These are phyloP conservation scores for Mohoua ochrocephala DNA, from an alignment of 2,113 vertebrate species.

Conservation along the genomic window DNA sequence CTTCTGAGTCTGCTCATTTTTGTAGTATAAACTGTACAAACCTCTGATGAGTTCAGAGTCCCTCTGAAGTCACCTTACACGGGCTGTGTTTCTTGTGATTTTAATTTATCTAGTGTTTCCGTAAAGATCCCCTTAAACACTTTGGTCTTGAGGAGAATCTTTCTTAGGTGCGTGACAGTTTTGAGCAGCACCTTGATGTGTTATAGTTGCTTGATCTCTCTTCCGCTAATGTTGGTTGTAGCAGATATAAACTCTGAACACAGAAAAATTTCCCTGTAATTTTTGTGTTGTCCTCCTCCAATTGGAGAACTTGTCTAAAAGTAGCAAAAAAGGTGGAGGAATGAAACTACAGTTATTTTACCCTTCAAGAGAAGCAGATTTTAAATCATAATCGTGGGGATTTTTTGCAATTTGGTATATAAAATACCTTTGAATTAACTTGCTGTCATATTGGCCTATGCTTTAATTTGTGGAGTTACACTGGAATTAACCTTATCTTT, in stretches of 20 bases:
- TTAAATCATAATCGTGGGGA: background rate
- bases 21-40: background rate
- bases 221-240: background rate
- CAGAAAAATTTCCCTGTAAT: background rate
- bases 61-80: background rate
- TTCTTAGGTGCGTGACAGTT: background rate
- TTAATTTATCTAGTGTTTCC: background rate
- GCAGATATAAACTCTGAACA: background rate
- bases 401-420: background rate
- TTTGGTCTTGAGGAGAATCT: background rate
- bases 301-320: background rate
- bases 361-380: background rate
- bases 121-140: background rate
- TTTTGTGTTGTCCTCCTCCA: background rate
- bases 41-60: background rate
- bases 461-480: background rate
- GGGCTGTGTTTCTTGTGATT: background rate
- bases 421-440: background rate
- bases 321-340: background rate
- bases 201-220: background rate
- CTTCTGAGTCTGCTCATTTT: background rate
- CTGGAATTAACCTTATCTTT: background rate
- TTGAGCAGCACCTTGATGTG: background rate
- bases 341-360: background rate
- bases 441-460: background rate